Conservation (phyloP, 2,888 invertebrate genomes). For the Hyposoter dolosus region DNA sequence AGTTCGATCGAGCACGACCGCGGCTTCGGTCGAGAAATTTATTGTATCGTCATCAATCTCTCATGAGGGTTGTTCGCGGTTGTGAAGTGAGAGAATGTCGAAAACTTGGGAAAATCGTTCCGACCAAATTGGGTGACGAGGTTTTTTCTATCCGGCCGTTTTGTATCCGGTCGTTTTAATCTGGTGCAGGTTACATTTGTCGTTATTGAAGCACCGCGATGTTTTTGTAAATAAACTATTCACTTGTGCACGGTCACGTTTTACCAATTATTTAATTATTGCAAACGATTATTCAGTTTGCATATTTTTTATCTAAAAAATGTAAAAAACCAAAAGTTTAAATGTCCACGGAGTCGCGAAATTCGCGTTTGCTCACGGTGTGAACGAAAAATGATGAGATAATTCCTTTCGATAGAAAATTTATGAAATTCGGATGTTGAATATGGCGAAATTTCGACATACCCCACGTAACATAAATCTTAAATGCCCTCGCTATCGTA, state of each 20-base stretch:
- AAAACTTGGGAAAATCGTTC: conserved; percentile 51
- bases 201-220: background rate
- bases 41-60: conserved; percentile 54
- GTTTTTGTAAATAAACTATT: conserved; percentile 5
- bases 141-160: conserved; percentile 23
- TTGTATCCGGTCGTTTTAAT: conserved; percentile 10
- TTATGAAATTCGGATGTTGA: conserved; percentile 35
- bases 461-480: conserved; percentile 44
- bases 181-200: conserved; percentile 12
- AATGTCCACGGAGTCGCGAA: background rate
- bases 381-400: conserved; percentile 29
- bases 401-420: conserved; percentile 28
- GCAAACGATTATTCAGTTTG: background rate
- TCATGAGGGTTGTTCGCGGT: conserved; percentile 36
- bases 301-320: background rate
- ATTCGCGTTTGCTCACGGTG: conserved; percentile 12
- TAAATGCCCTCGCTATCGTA: conserved; percentile 34
- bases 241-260: conserved; percentile 6
- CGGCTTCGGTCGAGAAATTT: conserved; percentile 34
- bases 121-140: conserved; percentile 57
- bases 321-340: background rate
- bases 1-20: conserved; percentile 43
- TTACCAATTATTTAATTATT: background rate
- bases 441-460: conserved; percentile 40
- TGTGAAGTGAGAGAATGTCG: conserved; percentile 58